phyloP scores from a whole-genome alignment of 2,888 invertebrate species.

The Limenitis arthemis region DNA sequence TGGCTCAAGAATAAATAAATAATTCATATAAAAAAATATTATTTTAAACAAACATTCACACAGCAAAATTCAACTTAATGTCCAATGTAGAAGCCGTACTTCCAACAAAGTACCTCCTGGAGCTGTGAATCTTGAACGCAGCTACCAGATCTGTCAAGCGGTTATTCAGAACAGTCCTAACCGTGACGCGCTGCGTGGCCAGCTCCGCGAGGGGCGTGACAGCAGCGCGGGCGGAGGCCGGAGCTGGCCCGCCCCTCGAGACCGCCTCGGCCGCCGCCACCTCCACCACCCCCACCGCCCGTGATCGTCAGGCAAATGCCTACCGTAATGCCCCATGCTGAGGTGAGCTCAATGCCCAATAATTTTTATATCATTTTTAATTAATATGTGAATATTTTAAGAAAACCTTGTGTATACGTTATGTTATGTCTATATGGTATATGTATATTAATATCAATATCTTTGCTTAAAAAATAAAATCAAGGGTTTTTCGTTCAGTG shows the following conservation, averaged over 20 bases:
- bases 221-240: conserved; percentile 69
- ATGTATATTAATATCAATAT: too few species aligned
- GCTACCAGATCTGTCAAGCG: conserved; percentile 94
- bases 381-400: too few species aligned
- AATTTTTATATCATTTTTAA: too few species aligned
- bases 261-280: background rate
- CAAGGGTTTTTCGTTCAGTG: too few species aligned
- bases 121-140: conserved; percentile 92
- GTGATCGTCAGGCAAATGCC: conserved; percentile 74
- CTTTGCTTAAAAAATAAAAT: too few species aligned
- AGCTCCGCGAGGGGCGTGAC: too few species aligned
- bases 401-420: too few species aligned
- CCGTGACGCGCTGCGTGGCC: conserved; percentile 87
- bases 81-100: conserved; percentile 62
- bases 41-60: background rate
- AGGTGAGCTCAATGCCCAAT: conserved; percentile 34
- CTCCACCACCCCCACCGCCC: conserved; percentile 50
- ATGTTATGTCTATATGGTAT: too few species aligned
- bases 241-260: conserved; percentile 61
- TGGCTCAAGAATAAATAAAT: too few species aligned
- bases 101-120: conserved; percentile 88
- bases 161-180: conserved; percentile 96
- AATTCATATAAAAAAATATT: background rate
- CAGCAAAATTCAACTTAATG: background rate
- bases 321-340: conserved; percentile 67